These are phyloP conservation scores for Bactericera cockerelli DNA, from an alignment of 1,140 invertebrate genomes.

Conservation along the genomic window DNA sequence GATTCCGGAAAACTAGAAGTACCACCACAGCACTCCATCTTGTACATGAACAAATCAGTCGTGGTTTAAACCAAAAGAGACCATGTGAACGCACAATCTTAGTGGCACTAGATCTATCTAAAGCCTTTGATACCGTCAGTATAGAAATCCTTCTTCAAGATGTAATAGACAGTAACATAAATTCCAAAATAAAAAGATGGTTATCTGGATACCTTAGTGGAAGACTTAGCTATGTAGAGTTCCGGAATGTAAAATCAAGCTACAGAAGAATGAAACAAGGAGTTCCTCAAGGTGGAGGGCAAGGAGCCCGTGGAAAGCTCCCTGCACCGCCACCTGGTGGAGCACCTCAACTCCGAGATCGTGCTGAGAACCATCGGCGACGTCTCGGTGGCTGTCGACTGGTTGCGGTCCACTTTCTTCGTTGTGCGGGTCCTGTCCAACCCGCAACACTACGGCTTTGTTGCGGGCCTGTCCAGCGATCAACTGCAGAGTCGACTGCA, in stretches of 20 bases:
- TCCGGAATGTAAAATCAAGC: neutral
- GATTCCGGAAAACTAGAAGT: neutral
- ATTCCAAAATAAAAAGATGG: neutral
- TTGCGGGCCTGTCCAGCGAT: slow-evolving; percentile 29
- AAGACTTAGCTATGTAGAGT: neutral
- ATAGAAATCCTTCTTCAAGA: neutral
- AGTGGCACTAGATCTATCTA: too few species aligned
- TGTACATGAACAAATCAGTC: too few species aligned
- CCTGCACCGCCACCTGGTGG: slow-evolving; percentile 52
- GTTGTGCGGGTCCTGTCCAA: slow-evolving; percentile 53
- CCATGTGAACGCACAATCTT: neutral
- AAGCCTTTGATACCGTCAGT: neutral
- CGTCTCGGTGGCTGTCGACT: slow-evolving; percentile 52
- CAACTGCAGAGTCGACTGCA: slow-evolving; percentile 48
- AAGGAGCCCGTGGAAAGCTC: slow-evolving; percentile 42
- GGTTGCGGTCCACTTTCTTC: slow-evolving; percentile 63
- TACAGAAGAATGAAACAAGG: neutral
- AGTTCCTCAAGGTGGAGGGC: slow-evolving; percentile 29
- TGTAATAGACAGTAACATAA: neutral
- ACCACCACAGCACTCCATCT: too few species aligned
- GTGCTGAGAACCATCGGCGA: slow-evolving; percentile 53
- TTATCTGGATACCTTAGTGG: neutral
- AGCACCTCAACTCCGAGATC: slow-evolving; percentile 68
- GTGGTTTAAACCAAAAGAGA: neutral
- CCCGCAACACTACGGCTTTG: slow-evolving; percentile 49